Conservation (phyloP, 2,797 vertebrate species). For the Chanos chanos region DNA sequence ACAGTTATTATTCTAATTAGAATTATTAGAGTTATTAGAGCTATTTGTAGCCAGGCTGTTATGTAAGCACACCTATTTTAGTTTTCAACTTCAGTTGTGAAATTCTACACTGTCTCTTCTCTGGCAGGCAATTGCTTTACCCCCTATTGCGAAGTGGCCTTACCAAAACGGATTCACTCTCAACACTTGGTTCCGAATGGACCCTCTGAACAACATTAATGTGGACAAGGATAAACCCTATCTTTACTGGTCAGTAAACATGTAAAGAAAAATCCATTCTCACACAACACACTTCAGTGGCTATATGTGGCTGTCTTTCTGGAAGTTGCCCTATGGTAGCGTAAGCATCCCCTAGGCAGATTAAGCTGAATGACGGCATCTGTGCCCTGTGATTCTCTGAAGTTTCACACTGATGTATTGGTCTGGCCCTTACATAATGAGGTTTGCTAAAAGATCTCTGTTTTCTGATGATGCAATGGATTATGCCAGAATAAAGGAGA, state of each 20-base stretch:
- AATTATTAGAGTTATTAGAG: too few relatives aligned
- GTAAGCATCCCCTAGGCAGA: constrained; percentile 40
- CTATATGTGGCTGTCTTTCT: constrained; percentile 13
- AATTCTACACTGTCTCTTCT: too few relatives aligned
- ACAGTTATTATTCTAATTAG: too few relatives aligned
- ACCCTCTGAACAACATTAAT: constrained; percentile 95
- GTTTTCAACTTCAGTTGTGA: too few relatives aligned
- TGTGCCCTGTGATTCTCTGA: constrained; percentile 47
- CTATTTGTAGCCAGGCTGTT: too few relatives aligned
- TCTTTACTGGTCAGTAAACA: constrained; percentile 89
- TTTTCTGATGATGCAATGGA: constrained; percentile 46
- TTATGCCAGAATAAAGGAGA: constrained; percentile 45
- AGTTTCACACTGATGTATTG: constrained; percentile 36
- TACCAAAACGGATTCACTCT: constrained; percentile 97
- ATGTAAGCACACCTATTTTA: too few relatives aligned
- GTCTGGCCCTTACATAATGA: constrained; percentile 34
- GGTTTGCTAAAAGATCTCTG: constrained; percentile 43
- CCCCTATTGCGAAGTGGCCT: constrained; percentile 99
- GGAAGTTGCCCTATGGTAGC: constrained; percentile 47
- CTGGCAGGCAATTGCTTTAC: constrained; percentile 91
- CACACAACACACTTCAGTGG: not conserved
- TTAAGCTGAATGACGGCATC: constrained; percentile 50
- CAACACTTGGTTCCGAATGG: constrained; percentile 99
- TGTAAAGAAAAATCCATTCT: not conserved
- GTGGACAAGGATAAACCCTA: constrained; percentile 98